Base-by-base conservation (phyloP, 2,113 vertebrate genomes). In the Mustela lutreola region DNA sequence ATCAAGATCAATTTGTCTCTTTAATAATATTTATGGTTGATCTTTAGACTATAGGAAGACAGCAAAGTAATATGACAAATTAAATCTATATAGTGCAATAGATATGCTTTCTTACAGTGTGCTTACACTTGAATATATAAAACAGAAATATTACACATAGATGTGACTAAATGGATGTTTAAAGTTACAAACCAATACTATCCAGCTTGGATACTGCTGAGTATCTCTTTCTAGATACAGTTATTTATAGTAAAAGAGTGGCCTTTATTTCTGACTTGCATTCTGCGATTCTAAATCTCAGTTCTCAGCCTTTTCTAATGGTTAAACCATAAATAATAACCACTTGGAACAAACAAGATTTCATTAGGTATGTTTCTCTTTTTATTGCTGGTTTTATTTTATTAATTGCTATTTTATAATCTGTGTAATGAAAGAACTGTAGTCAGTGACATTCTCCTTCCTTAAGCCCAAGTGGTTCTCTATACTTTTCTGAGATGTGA, bases 1-100 rank as follows among this genome's bases (percentile, higher is more conserved):
- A 5, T 6, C 2, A 8, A 36, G 31, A 7, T 45, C 8, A 1
- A 0, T 8, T 31, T 33, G 0, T 65, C 26, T 76, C 39, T n/a
- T 19, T 12, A 3, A 2, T 21, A 18, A 39, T 6, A 36, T 10
- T 33, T 26, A 22, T 22, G 53, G 18, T 8, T 67, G 24, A 5
- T 24, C 1, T 82, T 79, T 56, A 36, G 62, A 36, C 10, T 65
- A 45, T 3, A n/a, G 73, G 26, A 67, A 21, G 39, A 5, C 7
- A 45, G 15, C 39, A 36, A 65, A 65, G 50, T 45, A 2, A 75
- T 7, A 1, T 7, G 11, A 28, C 79, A 16, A 33, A 75, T 24
- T 4, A 21, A 10, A 16, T 39, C 8, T 39, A 11, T 1, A 4
- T 26, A 33, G 42, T 36, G 11, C 11, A 28, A 3, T 28, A 11